Evolutionary conservation across 2,113 vertebrate genomes (phyloP), one percentile per base, ranked within the genome.

Genomic region (Riparia riparia): DNA sequence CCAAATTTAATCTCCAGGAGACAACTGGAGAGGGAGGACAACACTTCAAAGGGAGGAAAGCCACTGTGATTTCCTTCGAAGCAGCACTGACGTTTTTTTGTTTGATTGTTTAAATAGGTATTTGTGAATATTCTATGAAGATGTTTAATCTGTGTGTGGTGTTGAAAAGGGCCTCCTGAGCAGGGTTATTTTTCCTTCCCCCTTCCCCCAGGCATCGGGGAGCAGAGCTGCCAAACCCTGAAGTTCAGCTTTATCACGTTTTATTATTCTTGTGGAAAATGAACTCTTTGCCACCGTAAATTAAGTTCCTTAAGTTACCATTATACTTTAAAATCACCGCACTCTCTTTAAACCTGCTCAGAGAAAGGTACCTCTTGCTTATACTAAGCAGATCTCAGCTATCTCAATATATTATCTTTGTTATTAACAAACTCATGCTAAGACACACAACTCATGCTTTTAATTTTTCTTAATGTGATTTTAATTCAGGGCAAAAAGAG

Each of bases 251-350:
- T 94, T 88, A 95, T 95, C 88, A 89, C 20, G 17, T 95, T 94
- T 95, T 93, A 96, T 95, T 95, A 95, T 97, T 97, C 94, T 95
- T 96, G 92, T 82, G 84, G 93, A 95, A 96, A 96, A 95, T 58
- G 80, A 71, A 82, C 73, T 89, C 91, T 85, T 86, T 87, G 47
- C 61, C 85, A 84, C 74, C 0, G 3, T 93, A 90, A 96, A 96
- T 96, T 87, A 95, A 85, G 78, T 94, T 97, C 66, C 91, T 97
- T 94, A 12, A 83, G 87, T 96, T 96, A 90, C 96, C 94, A 97
- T 97, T 97, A 94, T 68, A 96, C 90, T 97, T 97, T 96, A 74
- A 97, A 97, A 97, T 97, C 79, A 39, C 2, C 51, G 82, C 72
- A 42, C 79, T 90, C 82, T 78, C 89, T 65, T 96, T 91, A 80